These are phyloP conservation scores for Chloroceryle inda DNA, from an alignment of 2,797 vertebrate species.

Conservation along the genomic window DNA sequence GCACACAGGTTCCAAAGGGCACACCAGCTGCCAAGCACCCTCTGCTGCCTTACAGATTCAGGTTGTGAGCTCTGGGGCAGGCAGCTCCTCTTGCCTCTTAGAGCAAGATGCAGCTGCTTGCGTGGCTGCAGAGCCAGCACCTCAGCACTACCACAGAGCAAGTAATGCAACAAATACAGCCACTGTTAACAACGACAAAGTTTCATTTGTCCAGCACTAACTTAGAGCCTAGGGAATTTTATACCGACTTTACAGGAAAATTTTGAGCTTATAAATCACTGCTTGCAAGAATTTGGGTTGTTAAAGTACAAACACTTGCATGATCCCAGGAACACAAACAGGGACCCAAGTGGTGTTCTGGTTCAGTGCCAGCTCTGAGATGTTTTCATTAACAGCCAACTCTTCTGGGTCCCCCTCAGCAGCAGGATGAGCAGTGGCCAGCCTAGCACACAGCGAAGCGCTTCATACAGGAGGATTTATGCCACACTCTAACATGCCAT, in stretches of 20 bases:
- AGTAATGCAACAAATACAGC: background rate
- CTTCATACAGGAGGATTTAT: background rate
- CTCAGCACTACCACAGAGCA: background rate
- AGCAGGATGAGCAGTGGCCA: background rate
- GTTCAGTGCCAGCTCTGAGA: background rate
- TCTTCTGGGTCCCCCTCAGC: background rate
- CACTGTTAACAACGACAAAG: background rate
- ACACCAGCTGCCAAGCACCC: background rate
- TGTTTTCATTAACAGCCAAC: background rate
- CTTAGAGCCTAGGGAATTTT: background rate
- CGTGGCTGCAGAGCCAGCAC: background rate
- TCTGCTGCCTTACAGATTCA: background rate
- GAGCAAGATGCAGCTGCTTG: background rate
- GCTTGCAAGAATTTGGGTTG: background rate
- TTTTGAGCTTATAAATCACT: background rate
- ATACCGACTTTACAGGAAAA: background rate
- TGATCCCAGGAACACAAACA: background rate
- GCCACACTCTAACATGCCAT: accelerated
- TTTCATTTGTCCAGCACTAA: background rate
- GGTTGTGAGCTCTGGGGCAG: background rate
- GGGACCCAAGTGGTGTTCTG: background rate
- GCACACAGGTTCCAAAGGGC: background rate
- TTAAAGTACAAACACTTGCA: background rate
- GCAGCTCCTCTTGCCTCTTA: background rate
- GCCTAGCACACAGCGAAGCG: accelerated